Evolutionary conservation across 2,888 invertebrate genomes (phyloP).

Genomic region (Venustoraphidia nigricollis): DNA sequence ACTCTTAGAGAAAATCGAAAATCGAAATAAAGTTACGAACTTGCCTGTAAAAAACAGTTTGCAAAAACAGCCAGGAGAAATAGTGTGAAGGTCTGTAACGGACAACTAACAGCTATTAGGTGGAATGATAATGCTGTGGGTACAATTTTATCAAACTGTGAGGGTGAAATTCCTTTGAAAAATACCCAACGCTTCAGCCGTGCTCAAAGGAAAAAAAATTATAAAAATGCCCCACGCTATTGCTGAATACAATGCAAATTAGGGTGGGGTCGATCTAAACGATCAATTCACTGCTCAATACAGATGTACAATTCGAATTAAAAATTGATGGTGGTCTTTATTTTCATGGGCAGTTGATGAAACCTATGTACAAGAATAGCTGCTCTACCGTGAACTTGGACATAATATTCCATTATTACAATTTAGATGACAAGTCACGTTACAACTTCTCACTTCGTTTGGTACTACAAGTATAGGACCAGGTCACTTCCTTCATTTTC

Average conservation of each 20-base stretch:
- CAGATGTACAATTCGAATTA: not conserved
- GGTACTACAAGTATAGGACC: not conserved
- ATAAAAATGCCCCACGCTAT: not conserved
- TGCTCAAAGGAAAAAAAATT: not conserved
- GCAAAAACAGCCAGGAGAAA: not conserved
- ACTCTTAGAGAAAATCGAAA: not conserved
- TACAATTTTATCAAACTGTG: not conserved
- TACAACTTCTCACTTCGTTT: not conserved
- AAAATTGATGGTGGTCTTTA: conserved; percentile 1
- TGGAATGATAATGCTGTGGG: conserved; percentile 1
- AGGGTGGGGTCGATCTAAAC: not conserved
- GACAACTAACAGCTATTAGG: not conserved
- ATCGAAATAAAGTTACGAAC: not conserved
- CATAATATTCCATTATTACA: conserved; percentile 1
- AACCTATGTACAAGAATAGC: not conserved
- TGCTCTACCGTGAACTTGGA: not conserved
- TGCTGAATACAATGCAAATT: not conserved
- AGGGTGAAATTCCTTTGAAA: not conserved
- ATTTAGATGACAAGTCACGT: conserved; percentile 1
- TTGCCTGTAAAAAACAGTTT: not conserved
- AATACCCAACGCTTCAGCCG: not conserved
- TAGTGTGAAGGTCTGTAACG: not conserved
- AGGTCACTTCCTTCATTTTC: not conserved
- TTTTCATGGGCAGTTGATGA: not conserved
- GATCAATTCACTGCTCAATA: conserved; percentile 1